A percentile compares a stretch with the other conserved stretches of the same genome.
phyloP scores from a whole-genome alignment of 1,140 invertebrate genomes.

The Drosophila arawakana region DNA sequence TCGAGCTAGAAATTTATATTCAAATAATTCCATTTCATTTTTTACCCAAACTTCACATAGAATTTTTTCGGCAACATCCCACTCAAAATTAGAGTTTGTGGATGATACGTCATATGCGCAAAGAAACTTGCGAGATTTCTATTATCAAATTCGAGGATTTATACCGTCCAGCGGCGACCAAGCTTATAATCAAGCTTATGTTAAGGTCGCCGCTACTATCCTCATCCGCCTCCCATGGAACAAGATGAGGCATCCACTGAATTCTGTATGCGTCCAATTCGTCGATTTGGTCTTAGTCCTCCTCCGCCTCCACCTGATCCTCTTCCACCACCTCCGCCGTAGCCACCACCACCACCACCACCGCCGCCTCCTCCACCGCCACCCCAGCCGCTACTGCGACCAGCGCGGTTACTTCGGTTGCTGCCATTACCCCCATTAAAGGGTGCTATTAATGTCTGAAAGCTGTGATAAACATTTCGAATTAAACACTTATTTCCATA shows the following conservation, averaged over 20 bases:
- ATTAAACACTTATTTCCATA: background rate
- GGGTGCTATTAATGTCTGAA: slow-evolving; percentile 60
- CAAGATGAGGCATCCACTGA: slow-evolving; percentile 46
- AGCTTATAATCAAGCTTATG: background rate
- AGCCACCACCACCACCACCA: slow-evolving; percentile 48
- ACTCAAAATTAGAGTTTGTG: slow-evolving; percentile 51
- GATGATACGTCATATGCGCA: slow-evolving; percentile 45
- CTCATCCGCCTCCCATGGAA: slow-evolving; percentile 57
- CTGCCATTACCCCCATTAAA: slow-evolving; percentile 45
- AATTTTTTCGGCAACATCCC: slow-evolving; percentile 32
- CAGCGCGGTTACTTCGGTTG: slow-evolving; percentile 22
- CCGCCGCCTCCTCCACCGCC: slow-evolving; percentile 43
- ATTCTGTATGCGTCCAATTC: slow-evolving; percentile 66
- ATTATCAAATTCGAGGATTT: background rate
- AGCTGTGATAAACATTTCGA: slow-evolving; percentile 25
- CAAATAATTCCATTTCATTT: background rate
- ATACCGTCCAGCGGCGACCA: slow-evolving; percentile 14
- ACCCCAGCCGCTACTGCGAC: slow-evolving; percentile 51
- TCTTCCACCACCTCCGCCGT: slow-evolving; percentile 43
- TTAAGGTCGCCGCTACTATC: slow-evolving; percentile 50
- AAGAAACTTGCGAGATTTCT: slow-evolving; percentile 8
- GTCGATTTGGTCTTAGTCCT: slow-evolving; percentile 65
- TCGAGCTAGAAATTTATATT: background rate
- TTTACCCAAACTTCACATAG: background rate
- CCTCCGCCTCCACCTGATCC: slow-evolving; percentile 37